Conservation (phyloP, 2,113 vertebrate species). For the Rhynchomys soricoides region DNA sequence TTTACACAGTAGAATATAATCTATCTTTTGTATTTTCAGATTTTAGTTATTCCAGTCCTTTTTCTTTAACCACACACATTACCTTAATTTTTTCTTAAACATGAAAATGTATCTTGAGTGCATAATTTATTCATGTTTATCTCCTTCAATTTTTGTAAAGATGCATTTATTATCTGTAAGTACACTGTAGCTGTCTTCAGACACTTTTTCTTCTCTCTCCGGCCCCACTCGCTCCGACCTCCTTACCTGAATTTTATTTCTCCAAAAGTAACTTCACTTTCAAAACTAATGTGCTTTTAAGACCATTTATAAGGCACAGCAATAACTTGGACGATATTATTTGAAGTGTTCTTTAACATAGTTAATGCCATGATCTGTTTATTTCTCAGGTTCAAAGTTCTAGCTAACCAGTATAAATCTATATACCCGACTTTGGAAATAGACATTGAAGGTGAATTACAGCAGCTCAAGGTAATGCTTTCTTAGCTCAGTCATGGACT, state of each 20-base stretch:
- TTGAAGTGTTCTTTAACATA: constrained; percentile 35
- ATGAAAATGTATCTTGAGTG: constrained; percentile 6
- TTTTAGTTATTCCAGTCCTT: neutral
- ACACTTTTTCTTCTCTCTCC: no score
- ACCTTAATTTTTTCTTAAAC: constrained; percentile 34
- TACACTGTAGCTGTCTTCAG: no score
- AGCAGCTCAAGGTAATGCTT: constrained; percentile 92
- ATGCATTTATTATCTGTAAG: no score
- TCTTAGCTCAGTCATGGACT: neutral
- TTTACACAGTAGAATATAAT: neutral
- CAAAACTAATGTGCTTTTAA: constrained; percentile 5
- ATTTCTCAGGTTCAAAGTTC: constrained; percentile 93
- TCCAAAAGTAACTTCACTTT: constrained; percentile 50
- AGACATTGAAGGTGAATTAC: constrained; percentile 95
- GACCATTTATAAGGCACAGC: neutral
- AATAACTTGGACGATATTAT: neutral
- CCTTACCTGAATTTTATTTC: constrained; percentile 38
- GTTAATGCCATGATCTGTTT: constrained; percentile 57
- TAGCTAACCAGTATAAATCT: constrained; percentile 95
- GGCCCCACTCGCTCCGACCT: no score
- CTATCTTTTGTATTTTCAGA: constrained; percentile 13
- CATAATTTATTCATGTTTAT: neutral
- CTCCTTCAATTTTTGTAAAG: no score
- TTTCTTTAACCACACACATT: neutral
- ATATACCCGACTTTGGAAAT: constrained; percentile 97